Base-by-base conservation (phyloP, 2,797 vertebrate species). In the Takifugu rubripes region DNA sequence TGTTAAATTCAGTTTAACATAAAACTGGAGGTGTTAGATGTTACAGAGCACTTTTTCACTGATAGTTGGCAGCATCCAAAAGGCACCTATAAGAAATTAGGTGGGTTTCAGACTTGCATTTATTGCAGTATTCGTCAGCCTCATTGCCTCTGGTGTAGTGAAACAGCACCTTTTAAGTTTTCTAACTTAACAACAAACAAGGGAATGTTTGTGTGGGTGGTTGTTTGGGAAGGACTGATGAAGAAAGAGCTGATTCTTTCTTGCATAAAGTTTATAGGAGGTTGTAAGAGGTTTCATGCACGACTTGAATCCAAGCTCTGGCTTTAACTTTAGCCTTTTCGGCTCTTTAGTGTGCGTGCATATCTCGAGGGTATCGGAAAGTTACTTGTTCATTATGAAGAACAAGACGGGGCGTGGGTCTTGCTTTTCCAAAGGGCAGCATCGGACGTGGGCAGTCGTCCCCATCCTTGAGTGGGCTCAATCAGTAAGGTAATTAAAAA, bases 401-500 rank as follows among this genome's bases (percentile, higher is more conserved):
- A 51, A 36, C 59, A 59, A 52, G 74, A 62, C 5, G 16, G 72
- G 69, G 54, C 44, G 70, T 80, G 75, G 82, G 82, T 49, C 73
- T 69, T 27, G 51, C 54, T 58, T 75, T 55, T 70, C 72, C 49
- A 62, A 53, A 63, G 48, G 72, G 68, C 73, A 65, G 74, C 68
- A 71, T 77, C 61, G 56, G 52, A 33, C 68, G 81, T 83, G 86
- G 80, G 81, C 75, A 81, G 73, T 62, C 70, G 64, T 75, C 56
- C 72, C 81, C 84, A 84, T 88, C 84, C 86, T 81, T 85, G 83
- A 82, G 83, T 80, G 77, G 70, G 79, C 83, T 83, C 84, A 86
- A 84, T 89, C 74, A 88, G 81, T 64, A 36, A 78, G 82, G 79
- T 88, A 89, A 90, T 91, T 90, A 90, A 88, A 87, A 85, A 87